Base-by-base conservation (phyloP, 2,113 vertebrate genomes). In the Oncorhynchus tshawytscha region DNA sequence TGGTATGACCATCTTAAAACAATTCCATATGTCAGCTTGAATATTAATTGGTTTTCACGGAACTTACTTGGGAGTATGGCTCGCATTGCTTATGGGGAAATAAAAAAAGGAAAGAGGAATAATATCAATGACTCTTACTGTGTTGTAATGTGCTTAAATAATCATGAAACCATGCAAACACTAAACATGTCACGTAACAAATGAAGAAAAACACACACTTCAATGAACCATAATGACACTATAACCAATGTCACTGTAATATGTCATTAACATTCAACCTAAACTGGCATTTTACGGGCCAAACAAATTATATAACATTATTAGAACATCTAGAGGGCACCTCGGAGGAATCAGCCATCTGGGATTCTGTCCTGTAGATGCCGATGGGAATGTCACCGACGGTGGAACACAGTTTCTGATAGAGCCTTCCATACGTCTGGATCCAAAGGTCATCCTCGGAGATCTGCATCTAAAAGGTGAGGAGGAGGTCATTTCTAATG, bases 381-480 rank as follows among this genome's bases (percentile, higher is more conserved):
- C 97, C 97, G 51, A 97, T 97, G 2, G 96, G 97, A 83, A 98
- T 96, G 85, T 98, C 97, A 4, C 96, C 96, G 48, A 94, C 96
- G 5, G 96, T 96, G 48, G 96, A 98, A 78, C 95, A 97, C 73
- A 98, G 91, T 86, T 97, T 98, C 93, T 99, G 97, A 79, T 97
- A 98, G 45, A 99, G 93, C 82, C 96, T 94, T 69, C 96, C 97
- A 12, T 98, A 97, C 0, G 96, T 98, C 51, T 96, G 89, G 76
- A 98, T 97, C 96, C 96, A 97, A 2, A 98, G 85, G 82, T 99
- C 96, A 66, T 96, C 95, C 78, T 97, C 95, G 0, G 93, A 95
- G 73, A 98, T 95, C 88, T 93, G 97, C 96, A 97, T 97, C 97
- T 98, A 74, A 57, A 85, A 84, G 24, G 25, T 51, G 4, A 54